Conservation (phyloP, 2,797 vertebrate genomes). For the Onychomys arenicola region DNA sequence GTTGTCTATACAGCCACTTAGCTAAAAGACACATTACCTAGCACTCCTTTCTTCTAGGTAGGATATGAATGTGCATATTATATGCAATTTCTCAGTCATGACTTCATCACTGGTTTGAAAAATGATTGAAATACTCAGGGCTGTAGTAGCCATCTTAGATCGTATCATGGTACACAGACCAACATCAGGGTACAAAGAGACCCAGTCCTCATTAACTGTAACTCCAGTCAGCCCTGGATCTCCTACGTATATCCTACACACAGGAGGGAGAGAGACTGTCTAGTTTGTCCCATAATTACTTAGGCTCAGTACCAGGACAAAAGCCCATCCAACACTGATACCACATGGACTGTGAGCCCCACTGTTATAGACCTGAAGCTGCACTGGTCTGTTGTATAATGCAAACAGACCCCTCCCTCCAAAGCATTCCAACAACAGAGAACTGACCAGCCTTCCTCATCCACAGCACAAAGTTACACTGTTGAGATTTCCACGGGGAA, state of each 20-base stretch:
- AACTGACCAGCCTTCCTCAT: neutral
- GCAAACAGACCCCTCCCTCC: neutral
- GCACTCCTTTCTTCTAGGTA: neutral
- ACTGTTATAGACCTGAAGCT: neutral
- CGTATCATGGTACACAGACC: neutral
- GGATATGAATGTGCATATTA: neutral
- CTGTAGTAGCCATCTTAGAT: neutral
- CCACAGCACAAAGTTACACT: neutral
- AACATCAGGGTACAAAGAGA: neutral
- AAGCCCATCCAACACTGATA: neutral
- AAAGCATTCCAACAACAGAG: neutral
- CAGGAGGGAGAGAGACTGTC: neutral
- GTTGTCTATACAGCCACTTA: neutral
- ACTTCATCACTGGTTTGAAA: neutral
- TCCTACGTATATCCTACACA: neutral
- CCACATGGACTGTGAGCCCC: neutral
- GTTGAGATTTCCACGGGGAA: neutral
- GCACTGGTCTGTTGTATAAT: neutral
- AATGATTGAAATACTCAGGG: neutral
- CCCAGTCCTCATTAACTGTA: neutral
- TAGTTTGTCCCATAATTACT: conserved; percentile 2
- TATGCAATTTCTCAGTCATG: neutral
- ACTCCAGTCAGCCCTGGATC: neutral
- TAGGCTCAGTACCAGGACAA: neutral
- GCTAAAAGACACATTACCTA: neutral